phyloP scores from a whole-genome alignment of 1,140 invertebrate genomes.

The Temnothorax nylanderi region DNA sequence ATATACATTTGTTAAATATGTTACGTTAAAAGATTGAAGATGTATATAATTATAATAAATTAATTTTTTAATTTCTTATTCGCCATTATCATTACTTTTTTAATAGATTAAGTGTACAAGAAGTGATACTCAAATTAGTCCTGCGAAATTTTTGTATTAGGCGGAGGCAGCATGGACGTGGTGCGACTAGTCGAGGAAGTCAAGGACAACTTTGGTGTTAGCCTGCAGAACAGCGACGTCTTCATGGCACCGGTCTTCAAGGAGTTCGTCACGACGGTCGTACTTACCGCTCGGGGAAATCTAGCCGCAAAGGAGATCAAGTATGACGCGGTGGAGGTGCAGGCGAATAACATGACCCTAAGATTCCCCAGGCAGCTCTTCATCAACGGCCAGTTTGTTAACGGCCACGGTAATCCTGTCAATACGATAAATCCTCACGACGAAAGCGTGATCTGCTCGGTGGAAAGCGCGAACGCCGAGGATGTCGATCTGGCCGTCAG shows the following conservation, averaged over 20 bases:
- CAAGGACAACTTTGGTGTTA: constrained; percentile 92
- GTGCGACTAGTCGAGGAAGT: constrained; percentile 97
- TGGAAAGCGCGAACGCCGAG: constrained; percentile 89
- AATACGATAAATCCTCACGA: constrained; percentile 94
- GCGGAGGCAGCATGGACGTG: constrained; percentile 98
- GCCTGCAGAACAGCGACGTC: constrained; percentile 95
- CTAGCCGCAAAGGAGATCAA: constrained; percentile 85
- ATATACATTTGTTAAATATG: neutral
- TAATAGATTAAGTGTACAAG: neutral
- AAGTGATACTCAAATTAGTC: neutral
- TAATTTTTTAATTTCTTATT: neutral
- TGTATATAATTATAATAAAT: constrained; percentile 1
- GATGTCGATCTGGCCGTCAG: constrained; percentile 96
- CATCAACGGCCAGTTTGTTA: constrained; percentile 96
- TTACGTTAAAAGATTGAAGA: neutral
- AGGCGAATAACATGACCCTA: constrained; percentile 94
- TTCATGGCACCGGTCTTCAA: constrained; percentile 96
- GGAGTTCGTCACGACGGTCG: constrained; percentile 91
- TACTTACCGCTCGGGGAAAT: constrained; percentile 89
- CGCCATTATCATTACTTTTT: neutral
- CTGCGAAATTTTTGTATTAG: constrained; percentile 64
- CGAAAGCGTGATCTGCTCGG: constrained; percentile 92
- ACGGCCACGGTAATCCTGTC: constrained; percentile 89
- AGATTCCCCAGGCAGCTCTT: constrained; percentile 96
- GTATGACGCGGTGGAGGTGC: constrained; percentile 91